Conservation (phyloP, 2,888 invertebrate genomes). For the Himalopsyche tibetana region DNA sequence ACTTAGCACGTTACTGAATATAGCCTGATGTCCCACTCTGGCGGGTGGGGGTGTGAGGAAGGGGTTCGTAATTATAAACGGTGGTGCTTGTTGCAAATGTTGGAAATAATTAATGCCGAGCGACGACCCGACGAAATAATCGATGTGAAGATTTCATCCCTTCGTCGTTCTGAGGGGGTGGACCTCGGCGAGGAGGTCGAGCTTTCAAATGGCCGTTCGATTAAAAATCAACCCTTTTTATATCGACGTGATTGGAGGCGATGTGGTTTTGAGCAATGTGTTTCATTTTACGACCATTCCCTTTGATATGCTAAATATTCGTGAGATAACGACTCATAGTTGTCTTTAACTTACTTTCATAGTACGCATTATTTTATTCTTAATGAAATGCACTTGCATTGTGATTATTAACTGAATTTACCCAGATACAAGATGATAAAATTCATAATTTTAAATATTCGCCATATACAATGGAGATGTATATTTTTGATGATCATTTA, state of each 20-base stretch:
- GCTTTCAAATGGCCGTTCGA: slow-evolving; percentile 56
- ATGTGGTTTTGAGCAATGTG: slow-evolving; percentile 22
- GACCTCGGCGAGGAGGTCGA: slow-evolving; percentile 39
- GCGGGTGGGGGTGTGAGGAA: slow-evolving; percentile 43
- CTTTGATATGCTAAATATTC: too few relatives aligned
- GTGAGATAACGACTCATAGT: too few relatives aligned
- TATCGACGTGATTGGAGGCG: slow-evolving; percentile 31
- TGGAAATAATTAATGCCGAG: slow-evolving; percentile 66
- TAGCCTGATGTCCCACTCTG: slow-evolving; percentile 24
- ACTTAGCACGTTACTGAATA: background rate
- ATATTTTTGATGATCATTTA: too few relatives aligned
- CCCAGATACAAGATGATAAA: too few relatives aligned
- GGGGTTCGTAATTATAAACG: slow-evolving; percentile 66
- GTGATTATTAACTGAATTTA: too few relatives aligned
- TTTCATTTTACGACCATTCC: background rate
- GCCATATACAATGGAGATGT: too few relatives aligned
- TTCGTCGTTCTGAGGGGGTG: slow-evolving; percentile 44
- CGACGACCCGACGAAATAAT: slow-evolving; percentile 66
- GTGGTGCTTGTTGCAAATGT: slow-evolving; percentile 66
- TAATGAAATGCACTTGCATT: too few relatives aligned
- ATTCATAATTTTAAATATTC: too few relatives aligned
- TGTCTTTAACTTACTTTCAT: too few relatives aligned
- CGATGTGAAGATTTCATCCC: slow-evolving; percentile 65
- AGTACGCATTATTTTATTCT: too few relatives aligned
- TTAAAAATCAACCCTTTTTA: slow-evolving; percentile 57